Percentiles rank a stretch among this genome's conserved stretches.
phyloP scores from a whole-genome alignment of 2,113 vertebrate genomes.

The Phodopus roborovskii region DNA sequence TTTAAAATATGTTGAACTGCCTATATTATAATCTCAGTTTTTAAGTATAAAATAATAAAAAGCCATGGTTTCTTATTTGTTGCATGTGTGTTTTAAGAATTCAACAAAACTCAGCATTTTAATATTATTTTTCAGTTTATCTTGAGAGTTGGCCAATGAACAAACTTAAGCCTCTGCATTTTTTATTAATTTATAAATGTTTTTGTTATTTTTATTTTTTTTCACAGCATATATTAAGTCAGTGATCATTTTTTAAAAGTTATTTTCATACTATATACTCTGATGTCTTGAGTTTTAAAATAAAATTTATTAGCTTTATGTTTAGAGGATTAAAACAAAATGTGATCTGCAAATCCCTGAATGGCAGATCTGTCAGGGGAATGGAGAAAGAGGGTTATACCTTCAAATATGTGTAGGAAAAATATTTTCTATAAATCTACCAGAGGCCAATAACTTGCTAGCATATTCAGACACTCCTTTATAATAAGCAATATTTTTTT shows the following conservation, averaged over 20 bases:
- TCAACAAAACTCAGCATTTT: conserved; percentile 20
- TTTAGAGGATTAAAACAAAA: background rate
- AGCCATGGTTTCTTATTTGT: background rate
- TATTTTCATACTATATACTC: background rate
- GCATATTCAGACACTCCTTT: background rate
- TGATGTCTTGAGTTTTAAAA: conserved; percentile 42
- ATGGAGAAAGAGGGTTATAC: background rate
- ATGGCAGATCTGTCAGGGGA: too few species aligned
- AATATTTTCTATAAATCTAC: background rate
- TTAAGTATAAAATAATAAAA: background rate
- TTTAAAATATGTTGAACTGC: background rate
- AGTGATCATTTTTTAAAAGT: background rate
- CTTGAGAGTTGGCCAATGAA: background rate
- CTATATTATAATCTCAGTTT: background rate
- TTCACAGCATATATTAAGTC: background rate
- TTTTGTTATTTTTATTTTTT: background rate
- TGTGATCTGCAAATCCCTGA: background rate
- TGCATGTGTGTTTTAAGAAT: background rate
- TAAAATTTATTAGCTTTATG: background rate
- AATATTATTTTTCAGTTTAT: background rate
- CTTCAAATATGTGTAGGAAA: background rate
- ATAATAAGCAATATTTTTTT: background rate
- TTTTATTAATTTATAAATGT: background rate
- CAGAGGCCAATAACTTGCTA: background rate
- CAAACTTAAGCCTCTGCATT: background rate